Conservation (phyloP, 2,797 vertebrate species). For the Allobates femoralis region DNA sequence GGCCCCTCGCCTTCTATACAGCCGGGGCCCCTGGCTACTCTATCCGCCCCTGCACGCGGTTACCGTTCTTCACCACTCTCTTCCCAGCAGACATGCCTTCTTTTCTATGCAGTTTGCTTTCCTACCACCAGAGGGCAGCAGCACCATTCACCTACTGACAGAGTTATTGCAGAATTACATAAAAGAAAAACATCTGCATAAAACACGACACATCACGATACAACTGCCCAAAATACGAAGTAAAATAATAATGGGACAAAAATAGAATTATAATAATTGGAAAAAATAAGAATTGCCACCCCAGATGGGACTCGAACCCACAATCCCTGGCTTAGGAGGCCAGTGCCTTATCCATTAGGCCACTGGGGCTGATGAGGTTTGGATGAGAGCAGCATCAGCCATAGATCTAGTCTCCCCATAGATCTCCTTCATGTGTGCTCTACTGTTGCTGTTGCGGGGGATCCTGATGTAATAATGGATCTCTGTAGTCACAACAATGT, state of each 20-base stretch:
- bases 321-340: conserved; percentile 59
- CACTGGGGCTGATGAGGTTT: conserved; percentile 10
- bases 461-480: neutral
- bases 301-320: conserved; percentile 64
- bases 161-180: neutral
- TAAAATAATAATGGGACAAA: neutral
- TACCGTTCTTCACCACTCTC: too few relatives aligned
- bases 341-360: conserved; percentile 60
- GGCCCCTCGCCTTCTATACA: too few relatives aligned
- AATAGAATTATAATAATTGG: too few relatives aligned
- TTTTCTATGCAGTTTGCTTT: too few relatives aligned
- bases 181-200: neutral
- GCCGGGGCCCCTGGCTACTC: too few relatives aligned
- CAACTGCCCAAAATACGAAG: neutral
- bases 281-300: too few relatives aligned
- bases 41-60: too few relatives aligned
- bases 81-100: too few relatives aligned
- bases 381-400: neutral
- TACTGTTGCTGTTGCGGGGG: neutral
- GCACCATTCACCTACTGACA: neutral
- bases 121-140: too few relatives aligned
- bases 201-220: neutral
- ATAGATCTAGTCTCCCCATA: neutral
- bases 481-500: neutral
- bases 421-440: neutral